Conservation (phyloP, 2,113 vertebrate genomes). For the Epinephelus lanceolatus region DNA sequence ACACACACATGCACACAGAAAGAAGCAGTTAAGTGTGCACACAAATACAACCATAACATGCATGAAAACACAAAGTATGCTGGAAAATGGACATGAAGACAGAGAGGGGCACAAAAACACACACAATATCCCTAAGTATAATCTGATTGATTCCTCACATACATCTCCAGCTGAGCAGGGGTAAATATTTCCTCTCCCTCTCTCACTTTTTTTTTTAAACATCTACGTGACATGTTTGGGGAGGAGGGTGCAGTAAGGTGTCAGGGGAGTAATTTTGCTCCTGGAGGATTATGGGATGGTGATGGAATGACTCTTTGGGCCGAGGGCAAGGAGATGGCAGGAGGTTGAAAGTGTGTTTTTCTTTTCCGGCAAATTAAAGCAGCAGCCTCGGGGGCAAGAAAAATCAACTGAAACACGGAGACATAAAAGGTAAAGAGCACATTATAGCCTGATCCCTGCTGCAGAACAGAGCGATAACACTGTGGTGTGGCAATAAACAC, state of each 20-base stretch:
- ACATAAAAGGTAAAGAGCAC: slow-evolving; percentile 50
- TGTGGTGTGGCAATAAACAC: slow-evolving; percentile 33
- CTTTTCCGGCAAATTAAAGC: slow-evolving; percentile 41
- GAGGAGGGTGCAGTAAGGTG: slow-evolving; percentile 11
- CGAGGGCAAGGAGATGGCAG: slow-evolving; percentile 31
- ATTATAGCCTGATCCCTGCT: slow-evolving; percentile 29
- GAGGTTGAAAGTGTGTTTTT: slow-evolving; percentile 21
- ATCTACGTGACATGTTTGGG: slow-evolving; percentile 39
- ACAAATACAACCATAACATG: slow-evolving; percentile 28
- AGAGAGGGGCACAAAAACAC: slow-evolving; percentile 8
- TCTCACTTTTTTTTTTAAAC: background rate
- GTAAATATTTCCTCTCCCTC: slow-evolving; percentile 25
- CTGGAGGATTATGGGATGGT: slow-evolving; percentile 50
- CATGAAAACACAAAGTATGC: background rate
- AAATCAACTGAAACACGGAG: slow-evolving; percentile 51
- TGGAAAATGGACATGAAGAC: slow-evolving; percentile 7
- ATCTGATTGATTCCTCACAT: background rate
- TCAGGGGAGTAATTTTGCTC: slow-evolving; percentile 56
- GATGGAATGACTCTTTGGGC: slow-evolving; percentile 63
- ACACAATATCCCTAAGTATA: background rate
- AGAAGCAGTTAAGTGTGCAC: slow-evolving; percentile 21
- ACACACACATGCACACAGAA: slow-evolving; percentile 18
- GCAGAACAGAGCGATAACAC: slow-evolving; percentile 34
- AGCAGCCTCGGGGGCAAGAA: slow-evolving; percentile 42
- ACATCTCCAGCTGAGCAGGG: slow-evolving; percentile 12